Evolutionary conservation across 92 coral and sea anemone species (phyloP).

Genomic region (Montipora capitata): DNA sequence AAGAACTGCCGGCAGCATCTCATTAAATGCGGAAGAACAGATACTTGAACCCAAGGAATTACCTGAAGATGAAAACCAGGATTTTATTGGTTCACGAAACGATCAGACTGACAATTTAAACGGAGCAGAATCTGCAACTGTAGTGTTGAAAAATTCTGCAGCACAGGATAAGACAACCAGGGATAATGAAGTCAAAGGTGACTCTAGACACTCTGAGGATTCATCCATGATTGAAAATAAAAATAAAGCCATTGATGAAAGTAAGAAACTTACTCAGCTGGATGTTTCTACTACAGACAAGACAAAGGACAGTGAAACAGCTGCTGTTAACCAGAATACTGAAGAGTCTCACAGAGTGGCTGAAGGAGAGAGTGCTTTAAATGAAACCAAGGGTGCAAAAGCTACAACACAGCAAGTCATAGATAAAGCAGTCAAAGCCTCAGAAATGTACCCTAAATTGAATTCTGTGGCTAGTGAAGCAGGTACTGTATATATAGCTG

Average conservation of each 20-base stretch:
- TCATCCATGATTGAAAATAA: constrained; percentile 13
- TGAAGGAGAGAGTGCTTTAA: constrained; percentile 5
- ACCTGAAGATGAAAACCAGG: constrained; percentile 7
- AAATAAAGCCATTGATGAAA: not conserved
- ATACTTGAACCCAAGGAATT: not conserved
- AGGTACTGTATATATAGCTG: constrained; percentile 14
- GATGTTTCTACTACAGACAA: not conserved
- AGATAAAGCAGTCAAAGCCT: not conserved
- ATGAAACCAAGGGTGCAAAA: not conserved
- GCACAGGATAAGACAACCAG: too few relatives aligned
- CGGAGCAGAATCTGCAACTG: not conserved
- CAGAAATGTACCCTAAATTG: constrained; percentile 36
- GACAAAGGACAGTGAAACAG: constrained; percentile 3
- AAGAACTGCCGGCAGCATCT: not conserved
- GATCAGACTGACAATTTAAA: not conserved
- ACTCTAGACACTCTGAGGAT: constrained; percentile 1
- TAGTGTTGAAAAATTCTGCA: not conserved
- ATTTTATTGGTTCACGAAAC: not conserved
- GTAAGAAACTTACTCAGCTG: not conserved
- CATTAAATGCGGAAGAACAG: constrained; percentile 6
- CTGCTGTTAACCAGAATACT: not conserved
- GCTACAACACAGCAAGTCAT: not conserved
- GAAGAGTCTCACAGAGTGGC: not conserved
- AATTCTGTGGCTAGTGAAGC: constrained; percentile 15
- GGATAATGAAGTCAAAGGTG: constrained; percentile 1